Evolutionary conservation across 2,113 vertebrate species (phyloP).

Genomic region (Vidua macroura): DNA sequence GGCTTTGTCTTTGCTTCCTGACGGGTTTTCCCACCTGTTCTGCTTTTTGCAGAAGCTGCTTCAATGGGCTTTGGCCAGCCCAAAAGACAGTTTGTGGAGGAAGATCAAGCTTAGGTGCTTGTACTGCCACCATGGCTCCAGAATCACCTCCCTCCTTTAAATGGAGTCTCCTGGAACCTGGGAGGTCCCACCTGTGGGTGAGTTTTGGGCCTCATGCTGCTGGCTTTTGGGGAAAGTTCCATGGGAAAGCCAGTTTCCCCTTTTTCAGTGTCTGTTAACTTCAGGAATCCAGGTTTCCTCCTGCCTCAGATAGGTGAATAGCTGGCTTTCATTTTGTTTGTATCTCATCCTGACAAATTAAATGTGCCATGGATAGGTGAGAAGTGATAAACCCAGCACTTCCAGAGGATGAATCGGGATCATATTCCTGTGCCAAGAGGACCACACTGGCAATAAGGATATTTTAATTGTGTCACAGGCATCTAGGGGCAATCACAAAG

Average conservation of each 20-base stretch:
- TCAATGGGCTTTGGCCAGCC: neutral
- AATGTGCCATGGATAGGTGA: neutral
- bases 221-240: neutral
- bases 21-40: neutral
- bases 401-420: neutral
- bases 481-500: neutral
- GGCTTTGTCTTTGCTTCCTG: neutral
- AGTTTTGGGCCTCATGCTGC: neutral
- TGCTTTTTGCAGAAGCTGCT: neutral
- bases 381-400: neutral
- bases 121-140: fast-evolving
- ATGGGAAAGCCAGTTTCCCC: neutral
- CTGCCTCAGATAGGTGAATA: neutral
- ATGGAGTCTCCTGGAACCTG: neutral
- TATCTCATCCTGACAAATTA: neutral
- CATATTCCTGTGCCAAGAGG: neutral
- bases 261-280: neutral
- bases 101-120: neutral
- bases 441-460: neutral
- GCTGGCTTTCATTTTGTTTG: neutral
- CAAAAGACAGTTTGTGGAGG: neutral
- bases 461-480: fast-evolving
- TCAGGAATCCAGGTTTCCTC: neutral
- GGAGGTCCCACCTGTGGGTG: neutral
- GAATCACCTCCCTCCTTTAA: neutral